Evolutionary conservation across 2,797 vertebrate genomes (phyloP).

Genomic region (Melanotaenia maccullochi): DNA sequence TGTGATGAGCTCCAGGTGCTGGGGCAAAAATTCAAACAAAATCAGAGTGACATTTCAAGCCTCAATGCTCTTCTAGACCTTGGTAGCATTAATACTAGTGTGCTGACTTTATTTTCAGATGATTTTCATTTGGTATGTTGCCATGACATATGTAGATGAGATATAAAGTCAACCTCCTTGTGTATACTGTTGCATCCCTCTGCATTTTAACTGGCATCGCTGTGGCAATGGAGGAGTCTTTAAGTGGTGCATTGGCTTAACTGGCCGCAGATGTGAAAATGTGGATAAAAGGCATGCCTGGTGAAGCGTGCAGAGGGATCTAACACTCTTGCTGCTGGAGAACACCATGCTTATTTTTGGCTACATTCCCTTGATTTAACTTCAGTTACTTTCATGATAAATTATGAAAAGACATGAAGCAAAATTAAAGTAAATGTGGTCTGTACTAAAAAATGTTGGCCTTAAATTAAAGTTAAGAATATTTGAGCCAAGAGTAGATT

Average conservation of each 20-base stretch:
- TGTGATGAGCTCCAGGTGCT: neutral
- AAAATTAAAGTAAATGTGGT: neutral
- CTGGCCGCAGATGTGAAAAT: neutral
- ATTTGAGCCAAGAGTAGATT: neutral
- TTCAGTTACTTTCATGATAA: neutral
- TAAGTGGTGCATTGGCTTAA: neutral
- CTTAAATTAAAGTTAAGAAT: neutral
- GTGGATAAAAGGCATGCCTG: neutral
- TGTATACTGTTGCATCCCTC: neutral
- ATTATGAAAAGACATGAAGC: neutral
- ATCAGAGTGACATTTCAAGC: slow-evolving; percentile 7
- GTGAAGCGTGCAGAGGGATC: neutral
- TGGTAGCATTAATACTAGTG: neutral
- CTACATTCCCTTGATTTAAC: neutral
- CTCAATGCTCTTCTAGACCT: neutral
- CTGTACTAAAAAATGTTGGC: neutral
- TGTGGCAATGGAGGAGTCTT: neutral
- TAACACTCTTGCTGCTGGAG: neutral
- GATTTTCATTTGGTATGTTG: neutral
- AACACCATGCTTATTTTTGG: neutral
- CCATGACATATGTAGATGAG: neutral
- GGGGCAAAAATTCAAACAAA: neutral
- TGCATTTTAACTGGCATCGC: neutral
- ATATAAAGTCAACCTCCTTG: neutral
- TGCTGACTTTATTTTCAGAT: neutral